Evolutionary conservation across 2,888 invertebrate genomes (phyloP).

Genomic region (Cordilura impudica): DNA sequence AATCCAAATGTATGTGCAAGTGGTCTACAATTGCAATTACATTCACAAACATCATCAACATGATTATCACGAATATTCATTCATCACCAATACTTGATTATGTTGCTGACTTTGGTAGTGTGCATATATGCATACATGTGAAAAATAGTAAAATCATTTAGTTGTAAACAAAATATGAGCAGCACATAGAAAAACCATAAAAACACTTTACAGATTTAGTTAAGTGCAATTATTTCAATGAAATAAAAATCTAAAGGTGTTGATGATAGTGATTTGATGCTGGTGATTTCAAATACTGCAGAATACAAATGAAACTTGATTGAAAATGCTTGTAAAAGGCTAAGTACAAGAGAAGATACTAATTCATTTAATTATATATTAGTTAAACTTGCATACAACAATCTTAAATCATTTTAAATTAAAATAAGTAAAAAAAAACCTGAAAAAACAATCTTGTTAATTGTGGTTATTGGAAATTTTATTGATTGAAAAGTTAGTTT

Average conservation of each 20-base stretch:
- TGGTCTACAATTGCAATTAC: constrained; percentile 41
- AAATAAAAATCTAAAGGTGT: neutral
- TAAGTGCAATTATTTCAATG: constrained; percentile 24
- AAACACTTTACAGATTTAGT: constrained; percentile 28
- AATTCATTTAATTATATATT: neutral
- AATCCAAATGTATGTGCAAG: neutral
- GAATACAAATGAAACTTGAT: neutral
- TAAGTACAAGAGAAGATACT: neutral
- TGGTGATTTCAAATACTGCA: neutral
- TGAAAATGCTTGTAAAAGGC: neutral
- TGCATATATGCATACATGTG: neutral
- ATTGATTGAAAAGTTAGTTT: constrained; percentile 3
- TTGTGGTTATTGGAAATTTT: constrained; percentile 12
- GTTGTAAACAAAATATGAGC: neutral
- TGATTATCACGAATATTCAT: constrained; percentile 36
- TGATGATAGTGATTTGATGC: neutral
- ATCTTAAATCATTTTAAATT: too few relatives aligned
- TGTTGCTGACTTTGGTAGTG: neutral
- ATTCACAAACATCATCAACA: constrained; percentile 40
- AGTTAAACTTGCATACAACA: neutral
- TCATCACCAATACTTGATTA: constrained; percentile 34
- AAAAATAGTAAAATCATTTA: neutral
- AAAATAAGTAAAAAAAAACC: neutral
- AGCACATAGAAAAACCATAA: neutral
- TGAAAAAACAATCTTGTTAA: neutral